Percentiles rank a stretch among this genome's conserved stretches.
These are phyloP conservation scores for Drosophila mimica DNA, from an alignment of 2,888 invertebrate species.

Conservation along the genomic window DNA sequence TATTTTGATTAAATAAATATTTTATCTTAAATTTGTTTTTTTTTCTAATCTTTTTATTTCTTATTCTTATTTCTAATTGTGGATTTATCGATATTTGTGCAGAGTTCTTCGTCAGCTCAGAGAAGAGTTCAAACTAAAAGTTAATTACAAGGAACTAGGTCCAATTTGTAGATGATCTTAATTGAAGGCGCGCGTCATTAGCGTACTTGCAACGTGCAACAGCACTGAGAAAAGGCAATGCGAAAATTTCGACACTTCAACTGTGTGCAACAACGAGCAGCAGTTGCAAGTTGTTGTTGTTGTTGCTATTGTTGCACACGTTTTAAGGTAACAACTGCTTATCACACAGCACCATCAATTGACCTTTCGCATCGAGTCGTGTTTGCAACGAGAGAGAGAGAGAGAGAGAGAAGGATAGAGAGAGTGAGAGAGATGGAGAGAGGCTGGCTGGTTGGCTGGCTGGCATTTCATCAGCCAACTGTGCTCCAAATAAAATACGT, in stretches of 20 bases:
- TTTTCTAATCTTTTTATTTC: no score
- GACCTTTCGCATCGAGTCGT: slow-evolving; percentile 78
- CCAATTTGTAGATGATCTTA: slow-evolving; percentile 78
- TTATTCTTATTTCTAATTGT: not conserved
- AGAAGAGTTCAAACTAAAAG: slow-evolving; percentile 37
- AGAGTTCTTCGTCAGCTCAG: not conserved
- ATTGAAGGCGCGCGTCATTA: slow-evolving; percentile 73
- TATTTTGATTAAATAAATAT: not conserved
- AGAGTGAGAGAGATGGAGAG: not conserved
- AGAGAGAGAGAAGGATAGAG: not conserved
- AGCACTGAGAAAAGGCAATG: slow-evolving; percentile 46
- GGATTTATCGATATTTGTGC: not conserved
- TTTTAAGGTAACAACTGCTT: slow-evolving; percentile 78
- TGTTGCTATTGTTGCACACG: slow-evolving; percentile 57
- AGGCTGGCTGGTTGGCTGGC: slow-evolving; percentile 1
- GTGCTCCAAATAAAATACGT: slow-evolving; percentile 77
- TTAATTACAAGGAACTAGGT: slow-evolving; percentile 65
- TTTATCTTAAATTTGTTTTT: not conserved
- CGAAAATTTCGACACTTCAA: slow-evolving; percentile 68
- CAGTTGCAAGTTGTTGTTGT: slow-evolving; percentile 29
- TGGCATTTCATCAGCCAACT: slow-evolving; percentile 72
- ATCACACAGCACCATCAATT: slow-evolving; percentile 77
- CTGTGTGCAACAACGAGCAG: slow-evolving; percentile 17
- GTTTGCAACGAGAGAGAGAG: slow-evolving; percentile 33
- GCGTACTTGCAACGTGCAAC: slow-evolving; percentile 13